Conservation (phyloP, 2,797 vertebrate species). For the Austrolebias charrua region DNA sequence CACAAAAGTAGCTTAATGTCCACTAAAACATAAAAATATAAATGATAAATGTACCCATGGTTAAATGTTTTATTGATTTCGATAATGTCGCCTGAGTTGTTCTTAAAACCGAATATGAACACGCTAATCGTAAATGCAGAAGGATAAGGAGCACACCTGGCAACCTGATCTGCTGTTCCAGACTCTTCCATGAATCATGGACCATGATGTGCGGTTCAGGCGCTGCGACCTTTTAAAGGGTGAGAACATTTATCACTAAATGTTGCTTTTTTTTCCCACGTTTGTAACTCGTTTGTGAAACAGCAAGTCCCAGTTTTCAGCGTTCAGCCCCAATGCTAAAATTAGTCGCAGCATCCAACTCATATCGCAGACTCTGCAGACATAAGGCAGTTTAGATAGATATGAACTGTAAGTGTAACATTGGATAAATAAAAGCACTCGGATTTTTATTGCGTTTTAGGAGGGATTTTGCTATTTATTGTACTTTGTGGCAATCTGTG, state of each 20-base stretch:
- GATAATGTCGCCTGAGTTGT: too few relatives aligned
- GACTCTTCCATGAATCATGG: conserved; percentile 26
- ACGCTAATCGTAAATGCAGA: too few relatives aligned
- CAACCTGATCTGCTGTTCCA: conserved; percentile 29
- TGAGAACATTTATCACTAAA: background rate
- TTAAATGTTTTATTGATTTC: background rate
- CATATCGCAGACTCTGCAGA: too few relatives aligned
- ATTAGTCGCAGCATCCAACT: fast-evolving
- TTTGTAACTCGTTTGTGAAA: background rate
- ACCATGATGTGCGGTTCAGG: fast-evolving
- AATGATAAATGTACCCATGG: too few relatives aligned
- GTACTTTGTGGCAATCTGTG: too few relatives aligned
- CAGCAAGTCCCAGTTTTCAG: background rate
- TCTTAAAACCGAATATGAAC: background rate
- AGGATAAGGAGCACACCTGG: conserved; percentile 33
- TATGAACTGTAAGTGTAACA: too few relatives aligned
- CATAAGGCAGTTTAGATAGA: too few relatives aligned
- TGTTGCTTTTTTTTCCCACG: fast-evolving
- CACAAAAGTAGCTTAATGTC: fast-evolving
- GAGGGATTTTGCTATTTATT: too few relatives aligned
- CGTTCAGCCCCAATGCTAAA: background rate
- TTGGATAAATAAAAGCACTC: too few relatives aligned
- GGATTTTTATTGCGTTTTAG: too few relatives aligned
- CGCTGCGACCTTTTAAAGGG: background rate
- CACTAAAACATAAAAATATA: background rate